Base-by-base conservation (phyloP, 2,888 invertebrate species). In the Patella depressa region DNA sequence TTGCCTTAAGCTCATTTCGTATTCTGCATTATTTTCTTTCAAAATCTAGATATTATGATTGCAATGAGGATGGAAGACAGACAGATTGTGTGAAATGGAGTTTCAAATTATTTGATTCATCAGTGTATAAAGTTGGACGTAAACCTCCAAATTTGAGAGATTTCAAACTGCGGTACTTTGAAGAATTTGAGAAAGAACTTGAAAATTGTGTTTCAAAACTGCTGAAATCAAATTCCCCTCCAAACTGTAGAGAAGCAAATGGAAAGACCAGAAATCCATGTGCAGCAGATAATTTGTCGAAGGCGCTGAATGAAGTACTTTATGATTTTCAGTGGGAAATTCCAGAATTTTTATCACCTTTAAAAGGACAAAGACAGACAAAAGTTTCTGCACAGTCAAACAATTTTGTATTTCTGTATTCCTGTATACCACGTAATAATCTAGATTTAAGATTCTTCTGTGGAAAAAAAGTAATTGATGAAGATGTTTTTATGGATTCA, bases 241-340 rank as follows among this genome's bases (percentile, higher is more conserved):
- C 53, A 45, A 53, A 72, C 5, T 19, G 34, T 11, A 53, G 34
- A n/a, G n/a, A 45, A 59, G 53, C 29, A 14, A 73, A 69, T 19
- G 65, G 15, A 34, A 80, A 72, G 12, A 59, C 59, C 1, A 69
- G 69, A 34, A 75, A 71, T 24, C 57, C 78, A 59, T 71, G 73
- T 45, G 82, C 84, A 34, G 79, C 86, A 15, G 81, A 85, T 17
- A 80, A 80, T 73, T 71, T 88, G 9, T 79, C 79, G 55, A 83
- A 81, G 77, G 84, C 86, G 11, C 79, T 89, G 29, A 86, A 86
- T n/a, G 87, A 89, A 80, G 76, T 86, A 1, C 69, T 87, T 15
- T 81, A 86, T 73, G 89, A 89, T 73, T 88, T 88, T 77, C 84
- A 83, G 29, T 89, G 89, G 89, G 87, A 86, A 74, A 81, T 78